phyloP scores from a whole-genome alignment of 2,888 invertebrate species.

The Eupithecia insigniata region DNA sequence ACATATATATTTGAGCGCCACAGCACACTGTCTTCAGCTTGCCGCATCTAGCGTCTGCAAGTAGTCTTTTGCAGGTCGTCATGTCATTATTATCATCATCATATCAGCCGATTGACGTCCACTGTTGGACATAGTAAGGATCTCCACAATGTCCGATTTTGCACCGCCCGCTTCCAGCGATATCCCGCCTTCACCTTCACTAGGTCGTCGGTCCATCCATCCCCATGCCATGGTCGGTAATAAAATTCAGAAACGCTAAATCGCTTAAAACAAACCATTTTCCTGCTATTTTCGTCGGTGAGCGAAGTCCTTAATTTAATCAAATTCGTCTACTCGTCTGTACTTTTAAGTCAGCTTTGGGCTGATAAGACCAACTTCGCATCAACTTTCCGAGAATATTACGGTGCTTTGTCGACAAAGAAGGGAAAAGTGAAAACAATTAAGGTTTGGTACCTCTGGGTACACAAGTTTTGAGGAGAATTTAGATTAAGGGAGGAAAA shows the following conservation, averaged over 20 bases:
- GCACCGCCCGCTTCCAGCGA: no score
- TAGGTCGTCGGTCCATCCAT: no score
- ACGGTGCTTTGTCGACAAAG: neutral
- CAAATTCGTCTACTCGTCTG: neutral
- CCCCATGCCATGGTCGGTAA: no score
- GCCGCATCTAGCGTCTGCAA: neutral
- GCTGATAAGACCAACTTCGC: conserved; percentile 5
- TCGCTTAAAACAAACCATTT: neutral
- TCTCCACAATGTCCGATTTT: no score
- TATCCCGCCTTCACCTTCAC: no score
- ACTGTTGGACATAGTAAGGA: no score
- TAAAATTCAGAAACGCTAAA: neutral
- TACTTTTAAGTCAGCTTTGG: neutral
- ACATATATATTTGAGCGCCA: neutral
- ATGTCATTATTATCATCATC: no score
- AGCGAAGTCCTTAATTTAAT: neutral
- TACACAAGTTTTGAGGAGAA: neutral
- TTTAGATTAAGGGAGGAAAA: neutral
- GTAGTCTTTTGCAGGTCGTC: neutral
- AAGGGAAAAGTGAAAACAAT: neutral
- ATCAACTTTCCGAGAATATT: conserved; percentile 2
- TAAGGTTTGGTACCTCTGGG: neutral
- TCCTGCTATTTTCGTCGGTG: conserved; percentile 3
- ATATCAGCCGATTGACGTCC: no score
- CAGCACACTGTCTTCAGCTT: no score